These are phyloP conservation scores for Octomys mimax DNA, from an alignment of 2,797 vertebrate genomes.

Conservation along the genomic window DNA sequence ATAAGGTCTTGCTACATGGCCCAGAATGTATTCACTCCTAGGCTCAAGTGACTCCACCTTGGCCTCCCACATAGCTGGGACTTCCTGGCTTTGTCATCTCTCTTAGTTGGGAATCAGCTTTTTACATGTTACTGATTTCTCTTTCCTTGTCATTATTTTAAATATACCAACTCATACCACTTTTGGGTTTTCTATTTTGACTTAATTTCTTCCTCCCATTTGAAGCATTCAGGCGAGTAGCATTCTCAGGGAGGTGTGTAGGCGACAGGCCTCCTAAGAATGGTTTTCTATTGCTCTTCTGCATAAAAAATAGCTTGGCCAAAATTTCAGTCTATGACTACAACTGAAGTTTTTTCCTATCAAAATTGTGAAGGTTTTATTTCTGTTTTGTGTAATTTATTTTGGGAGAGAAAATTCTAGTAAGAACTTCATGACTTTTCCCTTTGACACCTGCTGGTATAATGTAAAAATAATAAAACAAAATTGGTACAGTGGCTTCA, in stretches of 20 bases:
- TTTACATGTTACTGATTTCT: not conserved
- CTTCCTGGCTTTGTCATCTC: not conserved
- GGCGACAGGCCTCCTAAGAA: not conserved
- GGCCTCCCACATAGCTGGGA: not conserved
- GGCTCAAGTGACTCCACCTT: not conserved
- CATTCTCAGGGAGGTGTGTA: not conserved
- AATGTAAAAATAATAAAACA: not conserved
- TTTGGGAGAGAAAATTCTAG: constrained; percentile 8
- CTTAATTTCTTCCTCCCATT: constrained; percentile 28
- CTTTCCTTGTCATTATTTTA: not conserved
- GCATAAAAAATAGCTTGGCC: not conserved
- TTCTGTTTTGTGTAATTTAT: constrained; percentile 48
- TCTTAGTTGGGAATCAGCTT: not conserved
- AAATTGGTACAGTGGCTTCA: not conserved
- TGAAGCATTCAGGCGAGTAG: not conserved
- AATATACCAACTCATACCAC: not conserved
- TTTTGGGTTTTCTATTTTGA: not conserved
- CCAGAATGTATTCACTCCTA: not conserved
- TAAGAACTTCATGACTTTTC: not conserved
- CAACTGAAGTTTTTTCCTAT: not conserved
- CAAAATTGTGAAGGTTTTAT: not conserved
- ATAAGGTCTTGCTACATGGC: not conserved
- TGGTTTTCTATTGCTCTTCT: not conserved
- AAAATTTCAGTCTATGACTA: not conserved
- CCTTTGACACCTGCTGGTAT: not conserved